Percentiles rank a stretch among this genome's conserved stretches.
Evolutionary conservation across 2,888 invertebrate species (phyloP).

Genomic region (Hesperia comma): DNA sequence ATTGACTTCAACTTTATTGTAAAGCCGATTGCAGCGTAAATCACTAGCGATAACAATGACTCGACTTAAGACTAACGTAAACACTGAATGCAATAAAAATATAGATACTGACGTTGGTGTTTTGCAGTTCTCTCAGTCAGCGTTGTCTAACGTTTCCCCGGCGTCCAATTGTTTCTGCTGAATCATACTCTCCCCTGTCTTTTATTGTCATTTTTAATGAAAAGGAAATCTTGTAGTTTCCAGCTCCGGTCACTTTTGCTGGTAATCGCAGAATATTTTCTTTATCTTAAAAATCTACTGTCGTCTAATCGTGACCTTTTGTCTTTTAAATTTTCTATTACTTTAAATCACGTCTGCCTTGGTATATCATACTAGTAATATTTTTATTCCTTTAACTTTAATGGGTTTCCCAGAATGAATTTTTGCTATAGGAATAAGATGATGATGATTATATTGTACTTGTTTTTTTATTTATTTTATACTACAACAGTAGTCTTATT

Average conservation of each 20-base stretch:
- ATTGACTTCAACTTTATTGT: neutral
- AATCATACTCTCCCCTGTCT: slow-evolving; percentile 43
- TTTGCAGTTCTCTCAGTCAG: slow-evolving; percentile 47
- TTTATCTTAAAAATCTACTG: too few relatives aligned
- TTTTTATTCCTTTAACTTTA: too few relatives aligned
- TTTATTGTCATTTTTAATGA: slow-evolving; percentile 53
- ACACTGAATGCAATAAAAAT: slow-evolving; percentile 46
- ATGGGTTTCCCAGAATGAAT: too few relatives aligned
- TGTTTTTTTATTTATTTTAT: too few relatives aligned
- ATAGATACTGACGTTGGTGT: slow-evolving; percentile 48
- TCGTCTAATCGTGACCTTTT: too few relatives aligned
- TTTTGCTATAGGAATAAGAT: too few relatives aligned
- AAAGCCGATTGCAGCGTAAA: neutral
- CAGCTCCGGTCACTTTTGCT: slow-evolving; percentile 31
- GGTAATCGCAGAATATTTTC: neutral
- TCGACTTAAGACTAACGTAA: slow-evolving; percentile 8
- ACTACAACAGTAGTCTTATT: too few relatives aligned
- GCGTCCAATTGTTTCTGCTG: slow-evolving; percentile 54
- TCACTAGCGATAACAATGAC: neutral
- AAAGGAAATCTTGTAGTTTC: slow-evolving; percentile 42
- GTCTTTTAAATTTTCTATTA: too few relatives aligned
- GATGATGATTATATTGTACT: too few relatives aligned
- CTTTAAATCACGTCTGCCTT: too few relatives aligned
- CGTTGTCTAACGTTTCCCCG: slow-evolving; percentile 51
- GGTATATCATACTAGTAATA: too few relatives aligned